A percentile compares a stretch with the other conserved stretches of the same genome.
These are phyloP conservation scores for Astreopora myriophthalma DNA, from an alignment of 64 coral and sea anemone species.

Conservation along the genomic window DNA sequence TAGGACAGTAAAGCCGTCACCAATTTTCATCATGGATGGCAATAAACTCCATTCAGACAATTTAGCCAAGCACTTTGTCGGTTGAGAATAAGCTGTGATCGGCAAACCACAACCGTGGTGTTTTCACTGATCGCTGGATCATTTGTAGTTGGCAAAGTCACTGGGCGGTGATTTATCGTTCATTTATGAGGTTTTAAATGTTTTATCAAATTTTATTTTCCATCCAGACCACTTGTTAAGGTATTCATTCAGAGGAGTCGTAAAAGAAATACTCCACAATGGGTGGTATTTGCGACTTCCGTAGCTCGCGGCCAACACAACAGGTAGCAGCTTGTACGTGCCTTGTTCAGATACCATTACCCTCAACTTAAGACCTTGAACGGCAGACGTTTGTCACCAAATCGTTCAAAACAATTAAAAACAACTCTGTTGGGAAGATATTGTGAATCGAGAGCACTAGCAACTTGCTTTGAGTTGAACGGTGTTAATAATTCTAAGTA, in stretches of 20 bases:
- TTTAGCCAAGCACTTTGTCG: background rate
- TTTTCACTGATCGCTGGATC: background rate
- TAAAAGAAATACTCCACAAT: background rate
- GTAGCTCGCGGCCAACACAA: background rate
- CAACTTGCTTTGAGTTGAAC: background rate
- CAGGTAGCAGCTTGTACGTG: background rate
- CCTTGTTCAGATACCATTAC: background rate
- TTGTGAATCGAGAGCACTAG: background rate
- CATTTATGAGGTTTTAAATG: slow-evolving; percentile 9
- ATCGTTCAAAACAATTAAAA: background rate
- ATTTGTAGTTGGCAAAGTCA: background rate
- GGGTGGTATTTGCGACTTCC: background rate
- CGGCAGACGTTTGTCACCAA: no score
- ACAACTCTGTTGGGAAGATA: no score
- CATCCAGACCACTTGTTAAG: slow-evolving; percentile 6
- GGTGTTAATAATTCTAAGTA: no score
- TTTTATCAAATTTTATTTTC: slow-evolving; percentile 9
- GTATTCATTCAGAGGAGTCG: background rate
- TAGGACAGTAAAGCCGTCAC: slow-evolving; percentile 19
- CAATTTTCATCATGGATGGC: slow-evolving; percentile 4
- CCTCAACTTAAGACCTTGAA: no score
- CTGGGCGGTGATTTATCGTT: slow-evolving; percentile 12
- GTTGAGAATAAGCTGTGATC: background rate
- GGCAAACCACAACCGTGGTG: background rate
- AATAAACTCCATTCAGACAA: background rate